These are phyloP conservation scores for Leptopilina boulardi DNA, from an alignment of 1,140 invertebrate genomes.

Conservation along the genomic window DNA sequence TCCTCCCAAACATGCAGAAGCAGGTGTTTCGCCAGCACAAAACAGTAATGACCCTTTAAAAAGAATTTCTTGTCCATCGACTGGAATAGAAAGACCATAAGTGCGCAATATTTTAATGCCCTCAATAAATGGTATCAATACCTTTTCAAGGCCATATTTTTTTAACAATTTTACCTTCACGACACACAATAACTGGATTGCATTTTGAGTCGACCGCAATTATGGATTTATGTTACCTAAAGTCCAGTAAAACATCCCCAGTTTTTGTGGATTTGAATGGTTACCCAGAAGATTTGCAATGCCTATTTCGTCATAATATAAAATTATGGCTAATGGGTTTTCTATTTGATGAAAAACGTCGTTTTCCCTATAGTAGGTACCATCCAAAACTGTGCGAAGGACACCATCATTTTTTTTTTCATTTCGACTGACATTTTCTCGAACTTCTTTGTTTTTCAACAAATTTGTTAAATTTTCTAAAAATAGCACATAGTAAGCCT, in stretches of 20 bases:
- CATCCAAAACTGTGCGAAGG: slow-evolving; percentile 42
- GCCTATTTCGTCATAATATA: slow-evolving; percentile 39
- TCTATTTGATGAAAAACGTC: slow-evolving; percentile 35
- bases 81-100: neutral
- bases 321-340: slow-evolving; percentile 42
- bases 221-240: slow-evolving; percentile 37
- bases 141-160: slow-evolving; percentile 19
- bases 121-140: neutral
- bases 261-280: slow-evolving; percentile 36
- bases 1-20: slow-evolving; percentile 43
- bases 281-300: too few relatives aligned
- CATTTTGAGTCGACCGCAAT: slow-evolving; percentile 27
- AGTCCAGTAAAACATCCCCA: slow-evolving; percentile 41
- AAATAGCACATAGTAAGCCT: slow-evolving; percentile 41
- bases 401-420: slow-evolving; percentile 17
- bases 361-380: slow-evolving; percentile 36
- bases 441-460: slow-evolving; percentile 34
- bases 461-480: slow-evolving; percentile 42
- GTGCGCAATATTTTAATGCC: neutral
- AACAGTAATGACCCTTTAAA: slow-evolving; percentile 43
- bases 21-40: slow-evolving; percentile 44
- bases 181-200: slow-evolving; percentile 34
- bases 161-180: slow-evolving; percentile 29
- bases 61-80: neutral
- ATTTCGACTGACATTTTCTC: slow-evolving; percentile 8